Evolutionary conservation across 2,113 vertebrate species (phyloP), one percentile per base, ranked within the genome.

Genomic region (Oncorhynchus gorbuscha): DNA sequence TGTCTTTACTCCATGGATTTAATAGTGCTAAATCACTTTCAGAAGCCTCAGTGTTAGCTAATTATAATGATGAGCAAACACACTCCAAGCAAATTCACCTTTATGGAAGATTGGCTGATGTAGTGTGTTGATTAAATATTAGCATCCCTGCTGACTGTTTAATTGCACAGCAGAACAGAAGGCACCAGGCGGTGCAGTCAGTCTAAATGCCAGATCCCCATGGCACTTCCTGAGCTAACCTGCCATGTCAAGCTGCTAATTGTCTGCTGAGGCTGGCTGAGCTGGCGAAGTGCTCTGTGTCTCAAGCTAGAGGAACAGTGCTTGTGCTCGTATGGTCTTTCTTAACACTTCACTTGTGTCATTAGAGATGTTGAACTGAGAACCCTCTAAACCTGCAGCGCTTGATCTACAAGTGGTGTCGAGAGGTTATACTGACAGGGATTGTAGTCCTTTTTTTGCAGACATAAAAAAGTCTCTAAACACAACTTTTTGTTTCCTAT

Each of bases 181-280:
- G 85, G 87, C 61, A 18, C 74, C 80, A 71, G 88, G 80, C 84
- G 82, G 81, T 79, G 85, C 84, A 69, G 68, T 84, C 84, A 68
- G 66, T 85, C 85, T 88, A 88, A 92, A 91, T 85, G 85, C 88
- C 88, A 88, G 83, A 80, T 90, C 89, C 86, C 90, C 30, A 73
- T 80, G 83, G 86, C 80, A 75, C 81, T 83, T 59, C 7, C 74
- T 67, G 74, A 20, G 82, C 83, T 87, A 82, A 87, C 86, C 85
- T 86, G 88, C 83, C 85, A 78, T 79, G 74, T 87, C 80, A 85
- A 81, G 83, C 87, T 86, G 87, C 82, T 88, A 85, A 88, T 87
- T 87, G 87, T 85, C 83, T 87, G 84, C 86, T 88, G 84, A 88
- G 80, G 79, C 74, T 73, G 79, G 77, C 59, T 62, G 18, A 87